Conservation (phyloP, 2,888 invertebrate species). For the Digitonthophagus gazella region DNA sequence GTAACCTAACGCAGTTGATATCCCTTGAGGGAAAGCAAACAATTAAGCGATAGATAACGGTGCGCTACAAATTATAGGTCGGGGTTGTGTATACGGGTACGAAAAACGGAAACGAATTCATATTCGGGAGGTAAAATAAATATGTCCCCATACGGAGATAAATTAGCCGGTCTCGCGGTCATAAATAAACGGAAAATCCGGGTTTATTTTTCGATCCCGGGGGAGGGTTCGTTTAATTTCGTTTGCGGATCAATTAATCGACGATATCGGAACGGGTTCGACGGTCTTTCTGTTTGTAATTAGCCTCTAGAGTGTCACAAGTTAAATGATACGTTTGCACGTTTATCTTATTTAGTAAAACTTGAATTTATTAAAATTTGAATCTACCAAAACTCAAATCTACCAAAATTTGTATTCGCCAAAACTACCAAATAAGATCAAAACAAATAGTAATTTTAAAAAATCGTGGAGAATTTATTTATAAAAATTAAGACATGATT, state of each 20-base stretch:
- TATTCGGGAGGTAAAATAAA: slow-evolving; percentile 11
- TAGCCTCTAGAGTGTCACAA: slow-evolving; percentile 4
- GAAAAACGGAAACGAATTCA: not conserved
- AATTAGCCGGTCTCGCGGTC: slow-evolving; percentile 3
- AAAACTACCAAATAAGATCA: too few relatives aligned
- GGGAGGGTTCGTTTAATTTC: slow-evolving; percentile 4
- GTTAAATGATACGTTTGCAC: not conserved
- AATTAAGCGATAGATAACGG: not conserved
- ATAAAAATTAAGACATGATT: too few relatives aligned
- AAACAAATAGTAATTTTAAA: too few relatives aligned
- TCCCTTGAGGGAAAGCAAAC: not conserved
- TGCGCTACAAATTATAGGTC: too few relatives aligned
- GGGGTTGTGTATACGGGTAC: too few relatives aligned
- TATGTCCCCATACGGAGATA: slow-evolving; percentile 6
- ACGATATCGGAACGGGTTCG: slow-evolving; percentile 9
- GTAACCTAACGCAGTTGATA: too few relatives aligned
- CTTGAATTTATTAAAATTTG: not conserved
- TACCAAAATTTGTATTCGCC: too few relatives aligned
- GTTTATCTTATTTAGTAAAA: too few relatives aligned
- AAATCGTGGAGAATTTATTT: too few relatives aligned
- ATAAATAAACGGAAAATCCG: slow-evolving; percentile 17
- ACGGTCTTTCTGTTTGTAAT: slow-evolving; percentile 4
- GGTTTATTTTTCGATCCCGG: slow-evolving; percentile 1
- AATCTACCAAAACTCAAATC: too few relatives aligned
- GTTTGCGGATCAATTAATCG: slow-evolving; percentile 14